Evolutionary conservation across 2,888 invertebrate species (phyloP), one percentile per base, ranked within the genome.

Genomic region (Cantharis rustica): DNA sequence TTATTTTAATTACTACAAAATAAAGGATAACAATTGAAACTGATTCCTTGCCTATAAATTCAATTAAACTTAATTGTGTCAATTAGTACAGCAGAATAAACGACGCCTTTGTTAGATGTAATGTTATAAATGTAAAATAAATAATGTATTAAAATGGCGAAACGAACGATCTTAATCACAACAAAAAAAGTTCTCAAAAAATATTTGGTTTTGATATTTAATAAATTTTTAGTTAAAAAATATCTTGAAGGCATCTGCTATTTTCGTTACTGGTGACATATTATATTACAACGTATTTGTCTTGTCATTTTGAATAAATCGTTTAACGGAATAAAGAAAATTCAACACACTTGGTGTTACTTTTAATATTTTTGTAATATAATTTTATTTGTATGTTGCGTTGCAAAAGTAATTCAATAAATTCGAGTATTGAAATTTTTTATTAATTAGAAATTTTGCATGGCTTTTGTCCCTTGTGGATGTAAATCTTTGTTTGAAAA

Each of bases 241-340:
- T 68, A 69, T 68, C 68, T 73, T 17, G 61, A 61, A 68, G 66
- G 16, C 31, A 47, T 66, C 66, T 23, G 23, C 17, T 61, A 61
- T 26, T 66, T 73, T 26, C 61, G 62, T 73, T 68, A 16, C 61
- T 27, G 72, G 61, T 73, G 73, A 73, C 73, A 68, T 73, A 26
- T 61, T 62, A 72, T 61, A 63, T 73, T 61, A 13, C 47, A 72
- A 68, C 72, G 66, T 72, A 72, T 72, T 72, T 72, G 31, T 72
- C 68, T 68, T 72, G 31, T 27, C 17, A 64, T 64, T 72, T 72
- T 72, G 31, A 64, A 72, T 72, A 63, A 23, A 66, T 68, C 68
- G 13, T 20, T 68, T 16, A 15, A 31, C 20, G 26, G 23, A 47
- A 68, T 72, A 72, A 61, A 47, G 11, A 13, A 66, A 66, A 72